These are phyloP conservation scores for Leptatherina wallacei DNA, from an alignment of 2,797 vertebrate genomes.

Conservation along the genomic window DNA sequence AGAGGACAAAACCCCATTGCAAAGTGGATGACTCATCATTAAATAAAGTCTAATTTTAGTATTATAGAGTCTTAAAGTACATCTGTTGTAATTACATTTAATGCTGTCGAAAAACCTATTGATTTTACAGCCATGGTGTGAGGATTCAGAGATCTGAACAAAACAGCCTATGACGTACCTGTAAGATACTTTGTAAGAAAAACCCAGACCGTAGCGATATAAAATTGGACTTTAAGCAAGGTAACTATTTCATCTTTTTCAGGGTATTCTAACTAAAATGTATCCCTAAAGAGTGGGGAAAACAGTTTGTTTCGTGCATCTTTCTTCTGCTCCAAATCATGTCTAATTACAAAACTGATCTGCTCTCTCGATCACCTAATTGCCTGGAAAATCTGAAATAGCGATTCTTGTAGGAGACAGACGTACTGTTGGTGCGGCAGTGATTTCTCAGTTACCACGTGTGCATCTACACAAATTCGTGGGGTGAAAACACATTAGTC, in stretches of 20 bases:
- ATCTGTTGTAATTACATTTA: constrained; percentile 29
- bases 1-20: constrained; percentile 26
- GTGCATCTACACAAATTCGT: constrained; percentile 10
- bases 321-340: constrained; percentile 58
- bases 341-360: constrained; percentile 66
- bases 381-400: constrained; percentile 70
- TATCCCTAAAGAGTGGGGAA: not conserved
- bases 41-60: constrained; percentile 41
- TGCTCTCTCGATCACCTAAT: constrained; percentile 72
- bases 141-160: constrained; percentile 1
- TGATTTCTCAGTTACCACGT: constrained; percentile 59
- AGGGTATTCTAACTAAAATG: constrained; percentile 3
- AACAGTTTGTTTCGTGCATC: constrained; percentile 38
- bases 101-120: constrained; percentile 18
- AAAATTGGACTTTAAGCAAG: not conserved
- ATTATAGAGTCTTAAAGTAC: constrained; percentile 15
- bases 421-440: constrained; percentile 31
- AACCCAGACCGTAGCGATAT: not conserved
- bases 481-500: constrained; percentile 40
- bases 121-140: constrained; percentile 3
- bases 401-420: constrained; percentile 57
- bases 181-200: not conserved
- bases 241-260: constrained; percentile 4
- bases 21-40: constrained; percentile 44
- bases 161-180: not conserved